A percentile compares a stretch with the other conserved stretches of the same genome.
Evolutionary conservation across 2,113 vertebrate species (phyloP).

Genomic region (Seriola aureovittata): DNA sequence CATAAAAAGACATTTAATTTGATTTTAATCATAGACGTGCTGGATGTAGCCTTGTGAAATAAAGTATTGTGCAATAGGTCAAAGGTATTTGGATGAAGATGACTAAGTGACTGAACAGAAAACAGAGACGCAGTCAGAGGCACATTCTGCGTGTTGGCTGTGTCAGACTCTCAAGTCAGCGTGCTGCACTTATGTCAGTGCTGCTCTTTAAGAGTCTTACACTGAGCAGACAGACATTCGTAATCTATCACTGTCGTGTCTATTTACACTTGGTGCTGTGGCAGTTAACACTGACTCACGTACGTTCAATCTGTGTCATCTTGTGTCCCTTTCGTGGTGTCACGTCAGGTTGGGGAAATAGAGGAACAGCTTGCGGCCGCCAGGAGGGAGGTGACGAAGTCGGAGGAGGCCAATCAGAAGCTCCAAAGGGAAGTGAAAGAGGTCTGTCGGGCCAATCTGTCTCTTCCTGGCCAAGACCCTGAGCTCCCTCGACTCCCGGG

Average conservation of each 20-base stretch:
- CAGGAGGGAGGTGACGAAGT: conserved; percentile 92
- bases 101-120: not conserved
- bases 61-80: not conserved
- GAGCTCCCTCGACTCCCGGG: conserved; percentile 20
- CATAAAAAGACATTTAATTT: conserved; percentile 1
- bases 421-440: conserved; percentile 95
- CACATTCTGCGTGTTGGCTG: not conserved
- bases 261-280: conserved; percentile 41
- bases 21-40: not conserved
- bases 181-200: conserved; percentile 5
- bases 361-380: conserved; percentile 93
- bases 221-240: conserved; percentile 34
- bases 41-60: not conserved
- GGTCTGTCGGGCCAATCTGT: conserved; percentile 82
- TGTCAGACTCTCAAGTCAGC: conserved; percentile 20
- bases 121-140: not conserved
- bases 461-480: conserved; percentile 59
- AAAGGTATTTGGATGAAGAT: not conserved
- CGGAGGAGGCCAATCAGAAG: conserved; percentile 93
- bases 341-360: conserved; percentile 90
- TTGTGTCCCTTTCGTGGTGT: conserved; percentile 52
- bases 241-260: conserved; percentile 42
- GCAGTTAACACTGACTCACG: conserved; percentile 52
- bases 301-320: conserved; percentile 60
- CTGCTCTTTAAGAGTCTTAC: conserved; percentile 10